Base-by-base conservation (phyloP, 2,888 invertebrate species). In the Nomada fabriciana region DNA sequence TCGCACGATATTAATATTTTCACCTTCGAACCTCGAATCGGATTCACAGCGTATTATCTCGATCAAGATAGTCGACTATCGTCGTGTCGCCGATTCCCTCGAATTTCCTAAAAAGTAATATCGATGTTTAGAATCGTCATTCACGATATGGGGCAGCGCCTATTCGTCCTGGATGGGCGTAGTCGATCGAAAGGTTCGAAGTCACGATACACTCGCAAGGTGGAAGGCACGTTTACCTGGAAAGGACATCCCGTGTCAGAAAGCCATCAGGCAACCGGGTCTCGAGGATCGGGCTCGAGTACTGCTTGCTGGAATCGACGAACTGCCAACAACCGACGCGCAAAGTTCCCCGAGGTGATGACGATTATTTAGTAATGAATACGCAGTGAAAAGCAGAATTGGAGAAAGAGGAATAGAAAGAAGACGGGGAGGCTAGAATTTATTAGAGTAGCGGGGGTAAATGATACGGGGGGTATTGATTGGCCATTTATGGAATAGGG, bases 201-300 rank as follows among this genome's bases (percentile, higher is more conserved):
- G 80, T 80, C 80, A 80, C 78, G 80, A 76, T 76, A 61, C 47
- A 50, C 36, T 77, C 53, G 64, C 70, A 59, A 52, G 25, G 25
- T 52, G 18, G 71, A 9, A 60, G 59, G 79, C 60, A 60, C 80
- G 55, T 57, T 80, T 80, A 77, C 78, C 88, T 75, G 88, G 90
- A 92, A 91, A 88, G 86, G 89, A 87, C 90, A 91, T 93, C 91
- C 90, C 93, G 92, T 93, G 93, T 85, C 91, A 91, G 89, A 85
- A 80, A 90, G 89, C 91, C 90, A 93, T 93, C 93, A 93, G 85
- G 78, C 80, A 72, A 9, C 55, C n/a, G 29, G 60, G 71, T 61
- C 80, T 76, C 64, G 55, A 55, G 69, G 65, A 69, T 20, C 13
- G 13, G 36, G 25, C 68, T 72, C 59, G 69, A 69, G 67, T 76